Evolutionary conservation across 2,888 invertebrate genomes (phyloP).

Genomic region (Drosophila flavopinicola): DNA sequence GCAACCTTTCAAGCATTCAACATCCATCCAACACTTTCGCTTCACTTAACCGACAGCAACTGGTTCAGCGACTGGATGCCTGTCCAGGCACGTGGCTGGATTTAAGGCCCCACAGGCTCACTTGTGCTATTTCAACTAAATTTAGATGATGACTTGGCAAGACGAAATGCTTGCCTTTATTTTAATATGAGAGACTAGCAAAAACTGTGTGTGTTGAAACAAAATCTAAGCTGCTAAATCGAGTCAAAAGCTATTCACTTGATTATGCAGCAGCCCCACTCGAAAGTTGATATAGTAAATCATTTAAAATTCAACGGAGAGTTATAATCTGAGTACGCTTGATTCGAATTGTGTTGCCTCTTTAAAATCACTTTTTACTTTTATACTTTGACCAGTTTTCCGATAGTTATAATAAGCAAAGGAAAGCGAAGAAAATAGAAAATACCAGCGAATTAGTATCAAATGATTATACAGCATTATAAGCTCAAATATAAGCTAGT

Average conservation of each 20-base stretch:
- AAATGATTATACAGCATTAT: too few relatives aligned
- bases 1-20: not conserved
- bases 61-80: not conserved
- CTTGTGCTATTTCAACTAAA: constrained; percentile 6
- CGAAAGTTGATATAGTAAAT: not conserved
- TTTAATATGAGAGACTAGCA: not conserved
- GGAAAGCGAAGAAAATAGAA: too few relatives aligned
- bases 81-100: constrained; percentile 35
- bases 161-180: constrained; percentile 6
- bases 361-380: too few relatives aligned
- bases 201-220: not conserved
- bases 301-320: not conserved
- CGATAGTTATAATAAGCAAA: too few relatives aligned
- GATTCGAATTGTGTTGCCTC: not conserved
- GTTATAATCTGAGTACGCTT: not conserved
- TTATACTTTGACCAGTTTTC: too few relatives aligned
- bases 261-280: not conserved
- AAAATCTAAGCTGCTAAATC: not conserved
- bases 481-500: too few relatives aligned
- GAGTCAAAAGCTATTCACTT: not conserved
- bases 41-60: constrained; percentile 16
- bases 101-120: constrained; percentile 21
- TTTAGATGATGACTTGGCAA: constrained; percentile 5
- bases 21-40: constrained; percentile 22
- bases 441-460: too few relatives aligned